phyloP scores from a whole-genome alignment of 2,888 invertebrate species.

The Drosophila crucigera region DNA sequence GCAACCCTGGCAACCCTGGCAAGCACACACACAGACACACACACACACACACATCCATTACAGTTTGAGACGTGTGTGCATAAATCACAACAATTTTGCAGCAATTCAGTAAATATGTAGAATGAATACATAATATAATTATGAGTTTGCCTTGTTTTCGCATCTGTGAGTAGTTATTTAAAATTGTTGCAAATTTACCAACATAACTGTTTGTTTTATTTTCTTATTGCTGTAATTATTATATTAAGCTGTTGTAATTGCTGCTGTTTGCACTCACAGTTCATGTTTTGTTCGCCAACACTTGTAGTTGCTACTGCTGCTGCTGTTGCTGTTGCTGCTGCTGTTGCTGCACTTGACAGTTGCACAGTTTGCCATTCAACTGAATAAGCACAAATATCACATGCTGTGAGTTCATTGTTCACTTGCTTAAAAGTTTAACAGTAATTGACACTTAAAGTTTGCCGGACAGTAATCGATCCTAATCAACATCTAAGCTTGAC shows the following conservation, averaged over 20 bases:
- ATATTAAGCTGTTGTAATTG: constrained; percentile 12
- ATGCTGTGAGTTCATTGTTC: not conserved
- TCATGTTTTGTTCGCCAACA: constrained; percentile 18
- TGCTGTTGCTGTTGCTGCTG: not conserved
- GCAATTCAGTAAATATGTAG: constrained; percentile 35
- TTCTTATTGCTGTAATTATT: constrained; percentile 32
- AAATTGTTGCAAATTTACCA: constrained; percentile 20
- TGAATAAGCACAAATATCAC: not conserved
- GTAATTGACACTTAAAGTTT: not conserved
- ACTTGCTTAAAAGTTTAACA: constrained; percentile 6
- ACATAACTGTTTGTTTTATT: constrained; percentile 26
- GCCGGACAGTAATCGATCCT: not conserved
- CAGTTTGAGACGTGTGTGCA: constrained; percentile 24
- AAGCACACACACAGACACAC: not conserved
- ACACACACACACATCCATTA: not conserved
- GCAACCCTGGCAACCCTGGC: constrained; percentile 27
- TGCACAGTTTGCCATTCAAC: not conserved
- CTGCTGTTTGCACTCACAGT: constrained; percentile 28
- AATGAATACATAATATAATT: constrained; percentile 51
- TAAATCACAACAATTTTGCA: constrained; percentile 53
- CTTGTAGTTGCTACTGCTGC: constrained; percentile 4
- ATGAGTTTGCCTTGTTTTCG: constrained; percentile 4
- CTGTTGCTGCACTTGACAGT: constrained; percentile 6
- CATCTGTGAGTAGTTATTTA: constrained; percentile 25
- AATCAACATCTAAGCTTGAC: not conserved